Percentiles rank a stretch among this genome's conserved stretches.
Conservation (phyloP, 2,888 invertebrate species). For the Malacosoma neustria region DNA sequence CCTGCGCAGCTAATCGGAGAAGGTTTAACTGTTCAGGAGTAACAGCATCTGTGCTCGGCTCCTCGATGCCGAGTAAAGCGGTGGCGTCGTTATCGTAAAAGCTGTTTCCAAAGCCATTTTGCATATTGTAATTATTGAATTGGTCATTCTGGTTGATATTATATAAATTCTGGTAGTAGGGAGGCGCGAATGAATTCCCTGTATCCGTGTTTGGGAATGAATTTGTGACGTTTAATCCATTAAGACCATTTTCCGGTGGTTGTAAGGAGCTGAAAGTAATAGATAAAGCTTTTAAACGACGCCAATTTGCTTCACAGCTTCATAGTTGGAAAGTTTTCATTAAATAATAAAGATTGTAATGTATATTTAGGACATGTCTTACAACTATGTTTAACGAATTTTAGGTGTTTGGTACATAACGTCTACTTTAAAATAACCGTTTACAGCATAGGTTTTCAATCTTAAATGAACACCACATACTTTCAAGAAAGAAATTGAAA, state of each 20-base stretch:
- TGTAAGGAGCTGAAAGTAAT: constrained; percentile 43
- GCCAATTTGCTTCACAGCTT: too few species aligned
- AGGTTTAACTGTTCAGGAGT: constrained; percentile 63
- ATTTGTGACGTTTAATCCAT: constrained; percentile 28
- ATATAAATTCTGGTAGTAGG: constrained; percentile 42
- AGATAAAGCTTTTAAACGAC: too few species aligned
- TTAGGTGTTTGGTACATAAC: too few species aligned
- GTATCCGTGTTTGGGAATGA: constrained; percentile 47
- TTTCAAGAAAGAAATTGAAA: too few species aligned
- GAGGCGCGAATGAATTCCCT: constrained; percentile 35
- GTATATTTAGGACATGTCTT: too few species aligned
- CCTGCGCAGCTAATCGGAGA: constrained; percentile 64
- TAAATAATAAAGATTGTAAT: too few species aligned
- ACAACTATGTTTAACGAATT: too few species aligned
- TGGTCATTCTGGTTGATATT: constrained; percentile 47
- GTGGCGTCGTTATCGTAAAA: constrained; percentile 52
- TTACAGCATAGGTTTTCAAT: too few species aligned
- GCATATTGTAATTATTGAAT: constrained; percentile 45
- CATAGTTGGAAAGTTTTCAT: too few species aligned
- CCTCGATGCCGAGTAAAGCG: constrained; percentile 41
- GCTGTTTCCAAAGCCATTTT: constrained; percentile 48
- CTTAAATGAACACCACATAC: too few species aligned
- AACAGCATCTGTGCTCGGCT: constrained; percentile 40
- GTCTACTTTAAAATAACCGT: too few species aligned
- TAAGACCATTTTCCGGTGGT: constrained; percentile 54